Conservation (phyloP, 2,113 vertebrate genomes). For the Cheirogaleus medius region DNA sequence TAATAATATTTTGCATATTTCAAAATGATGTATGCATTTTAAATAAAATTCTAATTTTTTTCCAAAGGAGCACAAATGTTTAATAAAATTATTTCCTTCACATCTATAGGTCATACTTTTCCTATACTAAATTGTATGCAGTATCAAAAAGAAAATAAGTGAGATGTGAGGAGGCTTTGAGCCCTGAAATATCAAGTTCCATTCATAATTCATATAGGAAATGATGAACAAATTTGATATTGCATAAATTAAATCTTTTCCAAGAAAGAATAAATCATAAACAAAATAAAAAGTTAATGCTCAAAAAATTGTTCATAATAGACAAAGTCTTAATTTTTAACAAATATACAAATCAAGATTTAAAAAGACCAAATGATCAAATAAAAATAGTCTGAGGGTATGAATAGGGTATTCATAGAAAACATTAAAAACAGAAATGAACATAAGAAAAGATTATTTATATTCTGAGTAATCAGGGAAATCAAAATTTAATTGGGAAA, state of each 20-base stretch:
- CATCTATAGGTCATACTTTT: neutral
- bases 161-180: neutral
- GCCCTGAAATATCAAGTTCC: neutral
- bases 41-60: neutral
- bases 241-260: neutral
- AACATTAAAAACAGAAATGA: neutral
- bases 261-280: neutral
- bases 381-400: neutral
- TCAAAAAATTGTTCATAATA: neutral
- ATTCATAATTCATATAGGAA: neutral
- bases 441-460: neutral
- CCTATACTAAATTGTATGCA: neutral
- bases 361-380: neutral
- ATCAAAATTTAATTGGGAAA: neutral
- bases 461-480: neutral
- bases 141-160: neutral
- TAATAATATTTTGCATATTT: neutral
- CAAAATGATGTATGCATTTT: neutral
- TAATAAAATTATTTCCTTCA: neutral
- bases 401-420: neutral
- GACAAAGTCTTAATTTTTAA: neutral
- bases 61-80: neutral
- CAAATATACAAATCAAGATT: neutral
- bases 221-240: neutral
- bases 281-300: neutral